phyloP scores from a whole-genome alignment of 2,113 vertebrate species.

The Megaleporinus macrocephalus region DNA sequence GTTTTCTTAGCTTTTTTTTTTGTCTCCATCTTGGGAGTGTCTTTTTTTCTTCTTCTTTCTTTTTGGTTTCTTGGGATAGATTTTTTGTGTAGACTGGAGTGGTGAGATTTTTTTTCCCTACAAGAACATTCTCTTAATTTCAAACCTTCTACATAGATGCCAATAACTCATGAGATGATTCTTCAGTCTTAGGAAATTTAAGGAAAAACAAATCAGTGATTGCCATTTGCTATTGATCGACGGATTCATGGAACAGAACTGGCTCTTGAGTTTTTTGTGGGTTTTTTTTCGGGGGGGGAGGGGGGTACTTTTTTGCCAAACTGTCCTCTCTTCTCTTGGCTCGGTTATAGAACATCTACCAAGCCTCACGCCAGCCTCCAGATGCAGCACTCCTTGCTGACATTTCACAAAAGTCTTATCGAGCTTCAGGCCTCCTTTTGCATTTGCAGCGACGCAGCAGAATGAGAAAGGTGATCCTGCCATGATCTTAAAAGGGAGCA shows the following conservation, averaged over 20 bases:
- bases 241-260: background rate
- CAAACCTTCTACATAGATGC: background rate
- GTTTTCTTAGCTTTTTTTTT: constrained; percentile 51
- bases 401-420: constrained; percentile 63
- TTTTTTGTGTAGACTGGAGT: background rate
- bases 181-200: background rate
- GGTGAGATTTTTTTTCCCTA: background rate
- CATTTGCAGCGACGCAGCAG: constrained; percentile 10
- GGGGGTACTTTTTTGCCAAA: constrained; percentile 7
- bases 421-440: constrained; percentile 57
- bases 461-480: constrained; percentile 62
- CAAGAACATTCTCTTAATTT: background rate
- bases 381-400: constrained; percentile 27
- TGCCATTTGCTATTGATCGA: background rate
- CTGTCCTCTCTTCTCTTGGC: background rate
- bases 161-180: background rate
- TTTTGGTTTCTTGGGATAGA: constrained; percentile 1
- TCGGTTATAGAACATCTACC: constrained; percentile 10
- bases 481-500: constrained; percentile 54
- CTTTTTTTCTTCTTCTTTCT: background rate
- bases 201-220: background rate
- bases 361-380: background rate
- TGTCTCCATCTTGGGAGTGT: constrained; percentile 36
- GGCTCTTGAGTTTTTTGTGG: background rate
- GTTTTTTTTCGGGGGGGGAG: no score